phyloP scores from a whole-genome alignment of 2,113 vertebrate species.

The Catharus minimus region DNA sequence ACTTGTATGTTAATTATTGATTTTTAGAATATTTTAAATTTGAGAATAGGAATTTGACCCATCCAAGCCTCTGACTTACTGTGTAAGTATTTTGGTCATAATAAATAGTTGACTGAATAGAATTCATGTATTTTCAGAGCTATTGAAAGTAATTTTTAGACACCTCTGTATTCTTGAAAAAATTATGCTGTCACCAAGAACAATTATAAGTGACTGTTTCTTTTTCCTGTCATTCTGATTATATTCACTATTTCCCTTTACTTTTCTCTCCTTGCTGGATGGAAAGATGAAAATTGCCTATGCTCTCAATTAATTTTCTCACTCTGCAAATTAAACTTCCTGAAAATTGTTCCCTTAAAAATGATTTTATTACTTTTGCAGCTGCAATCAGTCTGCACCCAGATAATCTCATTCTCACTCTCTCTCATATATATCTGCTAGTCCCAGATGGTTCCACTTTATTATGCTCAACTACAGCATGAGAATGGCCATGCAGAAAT shows the following conservation, averaged over 20 bases:
- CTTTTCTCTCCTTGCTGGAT: neutral
- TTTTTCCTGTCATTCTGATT: neutral
- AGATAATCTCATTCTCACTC: neutral
- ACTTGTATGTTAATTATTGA: neutral
- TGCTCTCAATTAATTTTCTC: conserved; percentile 28
- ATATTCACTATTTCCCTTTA: neutral
- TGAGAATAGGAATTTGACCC: neutral
- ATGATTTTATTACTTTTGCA: neutral
- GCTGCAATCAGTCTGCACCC: neutral
- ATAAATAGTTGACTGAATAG: neutral
- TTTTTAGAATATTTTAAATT: neutral
- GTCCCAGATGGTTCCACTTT: neutral
- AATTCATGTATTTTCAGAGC: neutral
- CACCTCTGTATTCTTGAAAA: neutral
- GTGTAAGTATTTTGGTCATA: neutral
- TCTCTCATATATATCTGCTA: neutral
- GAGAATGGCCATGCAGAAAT: neutral
- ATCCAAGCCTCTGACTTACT: neutral
- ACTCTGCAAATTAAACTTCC: conserved; percentile 33
- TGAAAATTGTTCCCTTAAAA: conserved; percentile 30
- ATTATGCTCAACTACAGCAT: neutral
- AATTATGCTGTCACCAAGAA: neutral
- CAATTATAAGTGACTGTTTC: conserved; percentile 3
- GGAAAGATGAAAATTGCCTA: conserved; percentile 18
- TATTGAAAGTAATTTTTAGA: neutral